Percentiles rank a stretch among this genome's conserved stretches.
Evolutionary conservation across 2,113 vertebrate species (phyloP).

Genomic region (Epinephelus fuscoguttatus): DNA sequence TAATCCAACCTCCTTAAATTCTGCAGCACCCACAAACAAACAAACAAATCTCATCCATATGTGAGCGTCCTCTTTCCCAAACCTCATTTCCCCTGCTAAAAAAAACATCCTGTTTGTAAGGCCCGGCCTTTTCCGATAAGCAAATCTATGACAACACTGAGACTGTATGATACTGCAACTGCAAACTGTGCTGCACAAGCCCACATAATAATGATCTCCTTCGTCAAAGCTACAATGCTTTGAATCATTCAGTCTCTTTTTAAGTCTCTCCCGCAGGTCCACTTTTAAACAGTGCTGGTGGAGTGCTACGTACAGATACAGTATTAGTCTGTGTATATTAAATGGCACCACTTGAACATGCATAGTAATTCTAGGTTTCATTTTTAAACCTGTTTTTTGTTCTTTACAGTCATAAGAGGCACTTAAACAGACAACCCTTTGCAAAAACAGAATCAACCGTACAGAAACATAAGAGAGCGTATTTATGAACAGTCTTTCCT

Average conservation of each 20-base stretch:
- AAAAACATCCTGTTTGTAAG: constrained; percentile 58
- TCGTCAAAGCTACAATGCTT: constrained; percentile 47
- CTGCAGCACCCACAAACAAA: constrained; percentile 3
- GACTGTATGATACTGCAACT: constrained; percentile 36
- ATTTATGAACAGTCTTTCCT: constrained; percentile 45
- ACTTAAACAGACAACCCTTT: constrained; percentile 50
- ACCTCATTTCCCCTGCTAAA: not conserved
- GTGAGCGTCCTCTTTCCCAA: constrained; percentile 4
- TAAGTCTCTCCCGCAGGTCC: not conserved
- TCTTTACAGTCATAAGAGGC: constrained; percentile 61
- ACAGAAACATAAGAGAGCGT: constrained; percentile 9
- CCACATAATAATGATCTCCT: constrained; percentile 50
- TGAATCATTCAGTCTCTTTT: constrained; percentile 24
- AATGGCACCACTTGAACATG: constrained; percentile 77
- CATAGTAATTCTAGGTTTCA: constrained; percentile 61
- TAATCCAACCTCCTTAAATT: constrained; percentile 10
- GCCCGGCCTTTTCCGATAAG: constrained; percentile 76
- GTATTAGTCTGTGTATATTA: constrained; percentile 59
- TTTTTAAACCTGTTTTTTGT: constrained; percentile 1
- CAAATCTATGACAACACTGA: constrained; percentile 45
- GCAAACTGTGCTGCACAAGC: constrained; percentile 43
- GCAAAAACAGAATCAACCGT: constrained; percentile 6
- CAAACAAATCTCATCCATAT: not conserved
- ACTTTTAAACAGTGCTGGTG: constrained; percentile 9
- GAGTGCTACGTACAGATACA: constrained; percentile 40